These are phyloP conservation scores for Ryuthela nishihirai DNA, from an alignment of 2,888 invertebrate genomes.

Conservation along the genomic window DNA sequence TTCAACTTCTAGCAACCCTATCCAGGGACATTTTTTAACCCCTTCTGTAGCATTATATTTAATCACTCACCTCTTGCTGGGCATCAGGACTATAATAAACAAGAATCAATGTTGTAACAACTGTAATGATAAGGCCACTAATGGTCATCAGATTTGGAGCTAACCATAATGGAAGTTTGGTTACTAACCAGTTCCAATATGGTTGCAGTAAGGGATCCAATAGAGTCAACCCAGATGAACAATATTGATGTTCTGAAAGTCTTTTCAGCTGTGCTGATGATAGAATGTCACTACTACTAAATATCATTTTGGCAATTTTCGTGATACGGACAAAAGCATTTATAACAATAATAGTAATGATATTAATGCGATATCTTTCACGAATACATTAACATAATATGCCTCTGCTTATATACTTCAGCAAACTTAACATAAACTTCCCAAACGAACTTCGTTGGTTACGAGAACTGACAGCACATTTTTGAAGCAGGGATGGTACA, in stretches of 20 bases:
- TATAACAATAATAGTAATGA: no score
- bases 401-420: no score
- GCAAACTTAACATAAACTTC: no score
- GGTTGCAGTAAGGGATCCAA: slow-evolving; percentile 86
- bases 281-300: slow-evolving; percentile 37
- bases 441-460: no score
- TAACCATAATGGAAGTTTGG: slow-evolving; percentile 84
- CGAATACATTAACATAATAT: no score
- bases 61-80: slow-evolving; percentile 62
- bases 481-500: no score
- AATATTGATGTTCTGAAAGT: slow-evolving; percentile 94
- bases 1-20: no score
- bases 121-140: slow-evolving; percentile 84
- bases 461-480: no score
- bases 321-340: no score
- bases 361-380: no score
- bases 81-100: slow-evolving; percentile 92
- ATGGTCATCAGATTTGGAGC: slow-evolving; percentile 98
- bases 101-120: slow-evolving; percentile 85
- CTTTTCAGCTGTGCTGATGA: slow-evolving; percentile 72
- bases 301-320: slow-evolving; percentile 33
- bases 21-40: no score
- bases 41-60: no score
- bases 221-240: slow-evolving; percentile 76
- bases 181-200: slow-evolving; percentile 96